phyloP scores from a whole-genome alignment of 1,140 invertebrate genomes.

The Plutomurus gul region DNA sequence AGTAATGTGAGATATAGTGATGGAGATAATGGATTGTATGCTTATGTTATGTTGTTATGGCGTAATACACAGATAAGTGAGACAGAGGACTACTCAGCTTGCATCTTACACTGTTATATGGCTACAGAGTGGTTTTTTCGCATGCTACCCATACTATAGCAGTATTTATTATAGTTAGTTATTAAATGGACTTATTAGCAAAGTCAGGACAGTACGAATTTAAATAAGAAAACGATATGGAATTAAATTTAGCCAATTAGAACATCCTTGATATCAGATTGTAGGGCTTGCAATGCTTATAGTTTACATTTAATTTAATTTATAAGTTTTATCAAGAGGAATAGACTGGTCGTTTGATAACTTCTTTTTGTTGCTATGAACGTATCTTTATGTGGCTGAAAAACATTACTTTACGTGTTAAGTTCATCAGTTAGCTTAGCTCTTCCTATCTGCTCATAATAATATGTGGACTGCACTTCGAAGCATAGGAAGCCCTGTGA shows the following conservation, averaged over 20 bases:
- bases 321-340: constrained; percentile 25
- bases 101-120: too few relatives aligned
- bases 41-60: constrained; percentile 13
- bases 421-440: constrained; percentile 10
- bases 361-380: not conserved
- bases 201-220: too few relatives aligned
- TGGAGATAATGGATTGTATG: not conserved
- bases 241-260: constrained; percentile 42
- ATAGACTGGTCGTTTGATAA: not conserved
- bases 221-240: constrained; percentile 41
- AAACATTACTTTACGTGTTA: constrained; percentile 28
- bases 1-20: not conserved
- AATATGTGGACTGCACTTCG: too few relatives aligned
- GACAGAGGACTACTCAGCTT: too few relatives aligned
- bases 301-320: constrained; percentile 40
- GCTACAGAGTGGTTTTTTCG: too few relatives aligned
- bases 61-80: not conserved
- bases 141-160: too few relatives aligned
- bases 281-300: not conserved
- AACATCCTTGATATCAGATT: constrained; percentile 35
- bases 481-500: too few relatives aligned
- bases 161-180: too few relatives aligned
- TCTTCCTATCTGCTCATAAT: constrained; percentile 7
- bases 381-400: not conserved
- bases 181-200: too few relatives aligned